Conservation (phyloP, 2,797 vertebrate genomes). For the Mergus octosetaceus region DNA sequence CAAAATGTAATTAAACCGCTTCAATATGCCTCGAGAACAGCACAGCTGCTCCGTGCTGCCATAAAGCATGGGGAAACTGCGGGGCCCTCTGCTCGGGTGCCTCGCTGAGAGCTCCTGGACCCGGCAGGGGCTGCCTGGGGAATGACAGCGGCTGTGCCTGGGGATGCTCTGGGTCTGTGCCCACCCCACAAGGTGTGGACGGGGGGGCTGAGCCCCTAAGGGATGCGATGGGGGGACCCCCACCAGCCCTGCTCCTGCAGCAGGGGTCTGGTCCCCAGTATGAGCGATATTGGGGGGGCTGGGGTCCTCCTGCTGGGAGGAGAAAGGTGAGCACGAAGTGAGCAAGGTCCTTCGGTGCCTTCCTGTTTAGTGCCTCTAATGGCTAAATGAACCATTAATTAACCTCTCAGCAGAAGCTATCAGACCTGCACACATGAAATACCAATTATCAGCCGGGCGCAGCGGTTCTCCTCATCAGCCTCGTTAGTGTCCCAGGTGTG, state of each 20-base stretch:
- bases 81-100: neutral
- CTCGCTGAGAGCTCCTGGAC: neutral
- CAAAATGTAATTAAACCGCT: constrained; percentile 30
- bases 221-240: neutral
- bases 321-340: accelerated
- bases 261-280: neutral
- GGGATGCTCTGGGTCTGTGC: neutral
- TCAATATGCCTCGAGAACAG: neutral
- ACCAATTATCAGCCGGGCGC: neutral
- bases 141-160: accelerated
- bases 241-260: accelerated
- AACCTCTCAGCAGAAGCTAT: neutral
- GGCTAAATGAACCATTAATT: neutral
- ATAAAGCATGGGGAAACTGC: neutral
- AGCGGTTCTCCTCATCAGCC: neutral
- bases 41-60: neutral
- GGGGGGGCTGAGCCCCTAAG: neutral
- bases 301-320: too few relatives aligned
- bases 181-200: too few relatives aligned
- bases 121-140: accelerated
- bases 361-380: neutral
- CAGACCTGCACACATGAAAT: neutral
- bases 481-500: accelerated
- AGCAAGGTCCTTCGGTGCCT: neutral
- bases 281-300: too few relatives aligned